A percentile compares a stretch with the other conserved stretches of the same genome.
Evolutionary conservation across 2,113 vertebrate species (phyloP).

Genomic region (Ageneiosus marmoratus): DNA sequence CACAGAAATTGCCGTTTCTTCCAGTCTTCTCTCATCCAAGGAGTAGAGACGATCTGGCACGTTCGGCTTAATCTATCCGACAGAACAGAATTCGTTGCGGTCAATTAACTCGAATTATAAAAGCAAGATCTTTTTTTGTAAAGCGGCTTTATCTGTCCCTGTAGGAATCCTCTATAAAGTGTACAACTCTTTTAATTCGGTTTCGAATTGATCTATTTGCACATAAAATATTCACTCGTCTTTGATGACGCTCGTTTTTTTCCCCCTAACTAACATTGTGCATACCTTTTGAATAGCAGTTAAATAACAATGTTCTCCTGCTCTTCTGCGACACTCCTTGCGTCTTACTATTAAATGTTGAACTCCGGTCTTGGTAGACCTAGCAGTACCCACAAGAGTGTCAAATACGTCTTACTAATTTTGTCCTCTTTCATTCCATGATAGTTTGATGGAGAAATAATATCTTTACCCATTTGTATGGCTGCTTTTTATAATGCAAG

Average conservation of each 20-base stretch:
- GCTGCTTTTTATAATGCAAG: conserved; percentile 6
- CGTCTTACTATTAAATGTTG: not conserved
- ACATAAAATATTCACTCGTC: not conserved
- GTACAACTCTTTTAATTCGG: not conserved
- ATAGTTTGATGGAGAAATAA: not conserved
- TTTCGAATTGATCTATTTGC: not conserved
- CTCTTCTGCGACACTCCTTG: not conserved
- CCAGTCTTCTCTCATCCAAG: conserved; percentile 3
- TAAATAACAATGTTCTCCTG: not conserved
- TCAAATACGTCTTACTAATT: not conserved
- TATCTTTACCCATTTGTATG: not conserved
- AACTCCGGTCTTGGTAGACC: not conserved
- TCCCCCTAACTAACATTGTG: not conserved
- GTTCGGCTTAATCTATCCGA: not conserved
- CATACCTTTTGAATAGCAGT: not conserved
- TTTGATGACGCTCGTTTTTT: not conserved
- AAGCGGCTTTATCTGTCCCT: not conserved
- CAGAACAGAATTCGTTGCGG: not conserved
- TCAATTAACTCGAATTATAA: not conserved
- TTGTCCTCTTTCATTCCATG: conserved; percentile 3
- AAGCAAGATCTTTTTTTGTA: not conserved
- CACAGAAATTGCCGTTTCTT: not conserved
- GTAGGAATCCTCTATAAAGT: not conserved
- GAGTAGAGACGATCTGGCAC: not conserved
- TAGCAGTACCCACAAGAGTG: not conserved